Base-by-base conservation (phyloP, 2,113 vertebrate species). In the Chaenocephalus aceratus region DNA sequence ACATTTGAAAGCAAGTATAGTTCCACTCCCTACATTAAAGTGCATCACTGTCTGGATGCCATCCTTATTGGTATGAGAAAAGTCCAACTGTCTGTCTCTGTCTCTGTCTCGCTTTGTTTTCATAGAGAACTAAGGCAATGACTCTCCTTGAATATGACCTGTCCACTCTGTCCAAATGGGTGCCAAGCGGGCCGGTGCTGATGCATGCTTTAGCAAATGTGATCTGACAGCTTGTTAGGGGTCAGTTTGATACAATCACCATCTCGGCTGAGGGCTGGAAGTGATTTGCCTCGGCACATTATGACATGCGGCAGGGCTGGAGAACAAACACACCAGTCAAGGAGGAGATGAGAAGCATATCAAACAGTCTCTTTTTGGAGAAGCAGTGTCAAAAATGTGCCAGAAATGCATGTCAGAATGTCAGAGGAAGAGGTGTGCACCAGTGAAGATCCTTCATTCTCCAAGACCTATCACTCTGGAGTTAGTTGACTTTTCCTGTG, bases 161-260 rank as follows among this genome's bases (percentile, higher is more conserved):
- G 86, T 82, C 76, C 49, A 18, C 74, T 63, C 78, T 48, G 85
- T 88, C 90, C 86, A 86, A 90, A 86, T 30, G 15, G 75, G 80
- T 83, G 88, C 78, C 85, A 86, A 61, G 76, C 61, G 34, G 46
- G 51, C 49, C 45, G 10, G 44, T n/a, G 77, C 84, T 92, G 91
- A 92, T 85, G 85, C 86, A 87, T 93, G 91, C 91, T 91, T 88
- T 77, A 80, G 91, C 83, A 93, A 91, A 94, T 88, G 56, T 75
- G 90, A 93, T 88, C 76, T 73, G 93, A 93, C 92, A 94, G 91
- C 93, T 93, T 93, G 93, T 94, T 93, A 92, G 90, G 84, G 89
- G 86, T 91, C 90, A 90, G 90, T 91, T 93, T 94, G 91, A 93
- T 89, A 85, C 90, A 84, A 91, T 91, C 89, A 89, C 91, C 75